Percentiles rank a stretch among this genome's conserved stretches.
Evolutionary conservation across 2,113 vertebrate species (phyloP).

Genomic region (Cyanoliseus patagonus): DNA sequence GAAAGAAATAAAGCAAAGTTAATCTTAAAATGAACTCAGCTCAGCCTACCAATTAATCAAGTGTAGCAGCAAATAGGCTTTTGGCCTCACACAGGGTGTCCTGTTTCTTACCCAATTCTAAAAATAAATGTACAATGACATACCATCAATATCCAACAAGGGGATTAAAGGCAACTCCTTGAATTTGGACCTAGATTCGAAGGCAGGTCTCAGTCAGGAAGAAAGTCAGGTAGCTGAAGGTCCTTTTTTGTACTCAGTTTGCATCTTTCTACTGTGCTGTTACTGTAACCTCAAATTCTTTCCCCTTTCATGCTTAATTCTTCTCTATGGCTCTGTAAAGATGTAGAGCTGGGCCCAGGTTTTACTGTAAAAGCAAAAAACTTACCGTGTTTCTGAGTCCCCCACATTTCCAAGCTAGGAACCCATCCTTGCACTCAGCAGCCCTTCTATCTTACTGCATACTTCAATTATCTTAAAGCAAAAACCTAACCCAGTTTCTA

Average conservation of each 20-base stretch:
- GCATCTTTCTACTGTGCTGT: background rate
- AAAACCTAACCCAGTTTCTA: background rate
- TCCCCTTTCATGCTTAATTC: background rate
- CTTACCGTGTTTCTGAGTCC: background rate
- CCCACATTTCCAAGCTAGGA: background rate
- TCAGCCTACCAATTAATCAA: constrained; percentile 49
- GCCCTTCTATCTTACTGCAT: background rate
- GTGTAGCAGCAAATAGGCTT: background rate
- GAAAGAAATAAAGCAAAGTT: constrained; percentile 45
- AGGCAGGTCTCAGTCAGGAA: background rate
- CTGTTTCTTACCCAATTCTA: constrained; percentile 20
- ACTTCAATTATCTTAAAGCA: background rate
- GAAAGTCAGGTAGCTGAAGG: background rate
- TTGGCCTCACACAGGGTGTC: background rate
- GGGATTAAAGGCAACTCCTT: background rate
- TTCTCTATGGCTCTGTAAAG: background rate
- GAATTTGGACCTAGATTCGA: background rate
- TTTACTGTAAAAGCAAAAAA: background rate
- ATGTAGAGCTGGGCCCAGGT: background rate
- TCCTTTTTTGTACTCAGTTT: background rate
- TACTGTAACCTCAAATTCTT: background rate
- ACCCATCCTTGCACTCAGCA: background rate
- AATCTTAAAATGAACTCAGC: constrained; percentile 46
- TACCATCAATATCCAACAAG: background rate
- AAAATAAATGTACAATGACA: constrained; percentile 14